Conservation (phyloP, 2,888 invertebrate genomes). For the Scaptomyza tumidula region DNA sequence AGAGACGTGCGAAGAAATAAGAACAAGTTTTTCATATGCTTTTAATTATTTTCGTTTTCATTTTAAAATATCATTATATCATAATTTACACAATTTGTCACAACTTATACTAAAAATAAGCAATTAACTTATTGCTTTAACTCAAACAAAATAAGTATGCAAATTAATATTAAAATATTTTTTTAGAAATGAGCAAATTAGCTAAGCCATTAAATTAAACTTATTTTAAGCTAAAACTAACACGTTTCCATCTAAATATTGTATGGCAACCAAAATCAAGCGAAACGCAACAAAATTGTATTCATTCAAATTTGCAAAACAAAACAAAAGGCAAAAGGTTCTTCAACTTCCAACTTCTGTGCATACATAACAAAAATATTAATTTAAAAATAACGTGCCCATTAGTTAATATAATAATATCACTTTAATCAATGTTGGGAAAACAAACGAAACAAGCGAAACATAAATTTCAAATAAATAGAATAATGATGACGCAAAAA, state of each 20-base stretch:
- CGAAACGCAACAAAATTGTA: slow-evolving; percentile 38
- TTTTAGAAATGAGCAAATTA: slow-evolving; percentile 44
- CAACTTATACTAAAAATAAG: slow-evolving; percentile 76
- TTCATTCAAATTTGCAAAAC: slow-evolving; percentile 36
- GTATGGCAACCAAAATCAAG: slow-evolving; percentile 37
- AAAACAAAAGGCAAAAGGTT: slow-evolving; percentile 51
- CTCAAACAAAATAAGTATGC: slow-evolving; percentile 61
- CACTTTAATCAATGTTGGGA: slow-evolving; percentile 60
- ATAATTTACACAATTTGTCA: slow-evolving; percentile 81
- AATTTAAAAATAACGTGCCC: slow-evolving; percentile 35
- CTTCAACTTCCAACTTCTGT: slow-evolving; percentile 1
- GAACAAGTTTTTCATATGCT: slow-evolving; percentile 45
- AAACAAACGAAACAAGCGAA: slow-evolving; percentile 13
- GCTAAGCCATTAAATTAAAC: slow-evolving; percentile 45
- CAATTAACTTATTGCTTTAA: slow-evolving; percentile 51
- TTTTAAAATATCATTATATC: slow-evolving; percentile 77
- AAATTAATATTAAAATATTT: slow-evolving; percentile 26
- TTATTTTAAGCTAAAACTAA: slow-evolving; percentile 17
- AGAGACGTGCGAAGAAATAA: slow-evolving; percentile 36
- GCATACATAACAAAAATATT: slow-evolving; percentile 46
- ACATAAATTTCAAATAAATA: slow-evolving; percentile 5
- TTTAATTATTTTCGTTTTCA: slow-evolving; percentile 70
- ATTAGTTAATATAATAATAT: slow-evolving; percentile 52
- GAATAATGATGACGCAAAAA: neutral
- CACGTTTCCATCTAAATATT: slow-evolving; percentile 22